Percentiles rank a stretch among this genome's conserved stretches.
Evolutionary conservation across 2,797 vertebrate genomes (phyloP).

Genomic region (Sebastes kiyomatsui): DNA sequence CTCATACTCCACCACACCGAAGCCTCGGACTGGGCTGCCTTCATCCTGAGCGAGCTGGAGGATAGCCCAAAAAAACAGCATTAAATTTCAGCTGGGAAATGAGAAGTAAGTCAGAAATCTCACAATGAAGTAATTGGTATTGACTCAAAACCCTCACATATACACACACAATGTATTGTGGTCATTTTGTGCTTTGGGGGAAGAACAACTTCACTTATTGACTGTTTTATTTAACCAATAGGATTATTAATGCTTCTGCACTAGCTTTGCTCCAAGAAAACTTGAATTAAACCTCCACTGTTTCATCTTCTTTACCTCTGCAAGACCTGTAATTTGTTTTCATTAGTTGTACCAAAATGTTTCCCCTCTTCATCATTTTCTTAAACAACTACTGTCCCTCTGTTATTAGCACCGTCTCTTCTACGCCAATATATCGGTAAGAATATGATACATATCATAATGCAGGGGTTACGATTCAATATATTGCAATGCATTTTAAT

Average conservation of each 20-base stretch:
- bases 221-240: neutral
- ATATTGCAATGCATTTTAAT: too few species aligned
- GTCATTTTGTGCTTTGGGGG: neutral
- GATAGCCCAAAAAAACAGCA: neutral
- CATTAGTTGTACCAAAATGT: neutral
- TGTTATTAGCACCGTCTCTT: neutral
- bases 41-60: conserved; percentile 93
- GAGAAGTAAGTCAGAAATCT: neutral
- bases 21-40: conserved; percentile 87
- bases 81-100: neutral
- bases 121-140: neutral
- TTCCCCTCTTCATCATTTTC: neutral
- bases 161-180: neutral
- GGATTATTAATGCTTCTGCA: neutral
- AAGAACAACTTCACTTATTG: neutral
- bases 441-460: too few species aligned
- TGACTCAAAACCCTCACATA: neutral
- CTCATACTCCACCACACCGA: conserved; percentile 94
- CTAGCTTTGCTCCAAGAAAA: neutral
- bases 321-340: neutral
- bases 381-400: neutral
- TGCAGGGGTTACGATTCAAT: too few species aligned
- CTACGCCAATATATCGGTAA: neutral
- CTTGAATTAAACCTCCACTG: neutral
- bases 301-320: neutral